Base-by-base conservation (phyloP, 2,888 invertebrate species). In the Phaedon cochleariae region DNA sequence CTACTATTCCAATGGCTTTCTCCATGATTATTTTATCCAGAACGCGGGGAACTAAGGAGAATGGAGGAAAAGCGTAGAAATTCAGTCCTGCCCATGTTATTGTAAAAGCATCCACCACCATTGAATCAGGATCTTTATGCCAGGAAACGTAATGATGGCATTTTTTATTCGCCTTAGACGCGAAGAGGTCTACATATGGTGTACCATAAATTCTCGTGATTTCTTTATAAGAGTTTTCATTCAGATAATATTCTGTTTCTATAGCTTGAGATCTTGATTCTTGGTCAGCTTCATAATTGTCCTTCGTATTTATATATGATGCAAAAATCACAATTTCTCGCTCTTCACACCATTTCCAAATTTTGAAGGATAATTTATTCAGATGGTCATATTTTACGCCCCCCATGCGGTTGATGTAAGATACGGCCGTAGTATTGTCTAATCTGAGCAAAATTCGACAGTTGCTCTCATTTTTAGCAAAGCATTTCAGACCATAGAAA, bases 271-370 rank as follows among this genome's bases (percentile, higher is more conserved):
- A 1, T 17, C 54, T 22, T 7, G 53, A 53, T 31, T 29, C 53
- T 3, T 4, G 1, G 17, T 53, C 53, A 17, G 53, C 29, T 2
- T 17, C 15, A 5, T 2, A 5, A 4, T 53, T 53, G 2, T 29
- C 53, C 2, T 31, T 6, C 1, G 53, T 29, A 12, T 53, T 53
- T 6, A 53, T 54, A 34, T 54, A 34, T 12, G 37, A 54, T n/a
- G 34, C 34, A 15, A 54, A 26, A 9, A 34, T 31, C 0, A 2
- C 2, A 1, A 54, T 54, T 34, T 54, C 17, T 18, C 34, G 3
- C 1, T 10, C 4, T 54, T 54, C 54, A 17, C 54, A 54, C 54
- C 54, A 54, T 6, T 54, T 29, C 54, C 54, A 54, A 9, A 54
- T 54, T 1, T 29, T 1, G 2, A 10, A 6, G 1, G 54, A 4